A percentile compares a stretch with the other conserved stretches of the same genome.
These are phyloP conservation scores for Myotis brandtii DNA, from an alignment of 2,113 vertebrate species.

Conservation along the genomic window DNA sequence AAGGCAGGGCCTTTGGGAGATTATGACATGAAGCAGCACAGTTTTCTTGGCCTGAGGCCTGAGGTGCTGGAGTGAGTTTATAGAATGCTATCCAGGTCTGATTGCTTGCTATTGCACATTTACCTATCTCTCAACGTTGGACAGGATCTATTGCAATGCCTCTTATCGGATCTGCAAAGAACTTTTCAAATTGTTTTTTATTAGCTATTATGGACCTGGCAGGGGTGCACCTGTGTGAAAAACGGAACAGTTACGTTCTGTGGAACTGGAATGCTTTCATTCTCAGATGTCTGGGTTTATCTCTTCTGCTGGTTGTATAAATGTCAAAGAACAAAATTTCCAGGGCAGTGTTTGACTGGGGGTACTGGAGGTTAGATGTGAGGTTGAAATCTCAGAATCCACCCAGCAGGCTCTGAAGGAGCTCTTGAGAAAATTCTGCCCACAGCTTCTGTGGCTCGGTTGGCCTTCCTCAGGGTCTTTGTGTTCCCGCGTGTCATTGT, in stretches of 20 bases:
- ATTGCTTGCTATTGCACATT: neutral
- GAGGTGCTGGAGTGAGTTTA: neutral
- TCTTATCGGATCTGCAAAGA: constrained; percentile 33
- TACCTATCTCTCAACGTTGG: neutral
- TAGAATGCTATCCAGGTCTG: neutral
- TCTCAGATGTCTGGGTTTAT: neutral
- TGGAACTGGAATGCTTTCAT: constrained; percentile 9
- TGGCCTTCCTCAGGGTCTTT: neutral
- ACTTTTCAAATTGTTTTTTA: neutral
- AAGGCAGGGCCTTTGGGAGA: constrained; percentile 26
- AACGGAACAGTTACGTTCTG: neutral
- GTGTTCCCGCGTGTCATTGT: accelerated
- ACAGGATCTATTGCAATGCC: neutral
- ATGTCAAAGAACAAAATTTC: constrained; percentile 41
- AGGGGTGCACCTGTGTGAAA: neutral
- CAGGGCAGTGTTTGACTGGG: neutral
- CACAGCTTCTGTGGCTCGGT: neutral
- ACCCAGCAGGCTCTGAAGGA: constrained; percentile 19
- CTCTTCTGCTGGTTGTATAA: neutral
- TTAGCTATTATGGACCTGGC: neutral
- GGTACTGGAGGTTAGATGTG: no score
- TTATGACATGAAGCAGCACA: neutral
- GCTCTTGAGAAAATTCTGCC: neutral
- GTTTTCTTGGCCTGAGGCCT: neutral
- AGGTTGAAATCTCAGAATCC: constrained; percentile 19